Evolutionary conservation across 2,888 invertebrate genomes (phyloP), one percentile per base, ranked within the genome.

Genomic region (Abrostola triplasia): DNA sequence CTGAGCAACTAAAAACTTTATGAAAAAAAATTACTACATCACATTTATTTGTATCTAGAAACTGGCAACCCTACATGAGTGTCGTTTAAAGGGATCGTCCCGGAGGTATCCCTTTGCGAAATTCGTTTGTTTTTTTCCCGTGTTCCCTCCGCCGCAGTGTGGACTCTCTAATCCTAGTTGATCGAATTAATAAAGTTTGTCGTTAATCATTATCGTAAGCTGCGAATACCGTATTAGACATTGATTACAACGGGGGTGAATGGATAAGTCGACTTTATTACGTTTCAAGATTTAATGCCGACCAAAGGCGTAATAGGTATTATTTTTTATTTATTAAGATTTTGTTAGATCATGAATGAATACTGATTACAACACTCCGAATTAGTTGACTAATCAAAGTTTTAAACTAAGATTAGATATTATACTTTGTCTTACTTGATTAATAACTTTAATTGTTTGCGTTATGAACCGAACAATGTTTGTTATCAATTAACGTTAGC

Each of bases 151-250:
- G 83, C 86, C 86, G 58, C 87, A 82, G 83, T 77, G 77, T 82
- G 85, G 81, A 85, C 84, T 82, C 83, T 87, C 86, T 94, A 94
- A 94, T 93, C 93, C 93, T 67, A 79, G 86, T 82, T 88, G 90
- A 92, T 93, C 91, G 93, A 92, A 94, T 94, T 94, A 94, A 93
- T 93, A 92, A 90, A 90, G 86, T 89, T 88, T 88, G 92, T 93
- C 94, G 94, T 94, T 93, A 89, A 93, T 94, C 94, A 94, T 94
- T 93, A 93, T 92, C 81, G 92, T 92, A 90, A 93, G 92, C 93
- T 90, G 81, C 85, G 92, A 92, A 92, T 92, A 90, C 89, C 71
- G 84, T 90, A 92, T 92, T 89, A 93, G 93, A 93, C 93, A 87
- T 87, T 93, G 93, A 94, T 94, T 90, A 85, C 89, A 83, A 79